Evolutionary conservation across 2,797 vertebrate species (phyloP).

Genomic region (Vireo griseus): DNA sequence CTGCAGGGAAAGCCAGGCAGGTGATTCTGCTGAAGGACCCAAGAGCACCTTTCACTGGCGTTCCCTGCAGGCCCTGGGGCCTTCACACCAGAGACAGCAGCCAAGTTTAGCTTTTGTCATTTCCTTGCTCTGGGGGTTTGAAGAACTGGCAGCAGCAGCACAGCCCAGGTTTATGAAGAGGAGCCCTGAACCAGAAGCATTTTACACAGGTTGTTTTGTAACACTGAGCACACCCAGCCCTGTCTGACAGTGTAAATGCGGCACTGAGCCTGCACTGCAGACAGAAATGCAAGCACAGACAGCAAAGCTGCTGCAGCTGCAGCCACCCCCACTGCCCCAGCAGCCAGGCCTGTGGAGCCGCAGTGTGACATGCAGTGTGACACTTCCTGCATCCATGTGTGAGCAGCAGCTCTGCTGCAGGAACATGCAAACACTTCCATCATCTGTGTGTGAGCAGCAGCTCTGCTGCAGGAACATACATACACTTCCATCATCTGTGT

Average conservation of each 20-base stretch:
- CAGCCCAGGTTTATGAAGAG: not conserved
- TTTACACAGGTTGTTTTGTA: not conserved
- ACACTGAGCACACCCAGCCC: not conserved
- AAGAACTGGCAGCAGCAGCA: not conserved
- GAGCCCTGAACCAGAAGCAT: not conserved
- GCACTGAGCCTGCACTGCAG: not conserved
- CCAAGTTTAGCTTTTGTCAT: not conserved
- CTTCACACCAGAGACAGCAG: not conserved
- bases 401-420: not conserved
- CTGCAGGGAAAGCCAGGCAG: not conserved
- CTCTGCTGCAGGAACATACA: too few relatives aligned
- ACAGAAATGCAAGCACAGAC: not conserved
- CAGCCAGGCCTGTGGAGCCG: not conserved
- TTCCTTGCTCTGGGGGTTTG: not conserved
- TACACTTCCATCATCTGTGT: too few relatives aligned
- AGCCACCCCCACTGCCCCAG: not conserved
- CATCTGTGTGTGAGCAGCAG: not conserved
- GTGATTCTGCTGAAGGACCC: not conserved
- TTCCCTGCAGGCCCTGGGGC: not conserved
- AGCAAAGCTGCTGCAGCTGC: not conserved
- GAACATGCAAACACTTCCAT: not conserved
- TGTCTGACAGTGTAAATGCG: not conserved
- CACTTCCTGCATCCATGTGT: not conserved
- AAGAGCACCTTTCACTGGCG: not conserved
- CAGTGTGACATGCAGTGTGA: not conserved